Conservation (phyloP, 2,113 vertebrate genomes). For the Eonycteris spelaea region DNA sequence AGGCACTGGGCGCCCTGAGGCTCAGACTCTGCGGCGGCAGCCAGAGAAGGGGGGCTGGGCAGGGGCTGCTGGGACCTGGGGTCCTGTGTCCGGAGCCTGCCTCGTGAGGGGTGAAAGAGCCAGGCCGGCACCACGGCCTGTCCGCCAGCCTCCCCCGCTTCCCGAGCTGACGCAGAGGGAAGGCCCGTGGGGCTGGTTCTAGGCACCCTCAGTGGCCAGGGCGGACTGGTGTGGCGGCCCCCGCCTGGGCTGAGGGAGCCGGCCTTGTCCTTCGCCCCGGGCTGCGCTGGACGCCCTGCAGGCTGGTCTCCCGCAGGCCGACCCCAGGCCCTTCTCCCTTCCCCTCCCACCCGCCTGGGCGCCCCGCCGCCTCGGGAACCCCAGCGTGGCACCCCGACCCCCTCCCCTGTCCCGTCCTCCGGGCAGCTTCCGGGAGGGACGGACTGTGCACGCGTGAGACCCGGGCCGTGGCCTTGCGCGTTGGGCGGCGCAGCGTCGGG, state of each 20-base stretch:
- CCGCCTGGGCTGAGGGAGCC: too few relatives aligned
- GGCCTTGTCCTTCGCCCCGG: rapidly evolving
- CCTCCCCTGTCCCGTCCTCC: background rate
- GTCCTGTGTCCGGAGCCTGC: background rate
- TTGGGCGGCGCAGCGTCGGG: too few relatives aligned
- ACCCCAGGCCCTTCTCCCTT: background rate
- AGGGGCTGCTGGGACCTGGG: background rate
- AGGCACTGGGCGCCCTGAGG: background rate
- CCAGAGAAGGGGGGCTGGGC: background rate
- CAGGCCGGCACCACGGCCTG: rapidly evolving
- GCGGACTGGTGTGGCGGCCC: too few relatives aligned
- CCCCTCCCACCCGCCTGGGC: background rate
- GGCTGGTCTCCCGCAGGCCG: background rate
- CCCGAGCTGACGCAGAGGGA: background rate
- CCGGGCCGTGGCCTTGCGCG: background rate
- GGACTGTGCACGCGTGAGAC: rapidly evolving
- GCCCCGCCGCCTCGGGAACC: background rate
- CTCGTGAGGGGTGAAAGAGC: background rate
- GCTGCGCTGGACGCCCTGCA: background rate
- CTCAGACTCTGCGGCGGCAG: background rate
- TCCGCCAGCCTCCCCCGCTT: background rate
- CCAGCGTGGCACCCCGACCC: background rate
- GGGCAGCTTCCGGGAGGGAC: background rate
- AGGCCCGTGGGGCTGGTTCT: too few relatives aligned
- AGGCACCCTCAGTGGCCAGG: background rate